These are phyloP conservation scores for Pristionchus japonicus DNA, from an alignment of 2,888 invertebrate genomes.

Conservation along the genomic window DNA sequence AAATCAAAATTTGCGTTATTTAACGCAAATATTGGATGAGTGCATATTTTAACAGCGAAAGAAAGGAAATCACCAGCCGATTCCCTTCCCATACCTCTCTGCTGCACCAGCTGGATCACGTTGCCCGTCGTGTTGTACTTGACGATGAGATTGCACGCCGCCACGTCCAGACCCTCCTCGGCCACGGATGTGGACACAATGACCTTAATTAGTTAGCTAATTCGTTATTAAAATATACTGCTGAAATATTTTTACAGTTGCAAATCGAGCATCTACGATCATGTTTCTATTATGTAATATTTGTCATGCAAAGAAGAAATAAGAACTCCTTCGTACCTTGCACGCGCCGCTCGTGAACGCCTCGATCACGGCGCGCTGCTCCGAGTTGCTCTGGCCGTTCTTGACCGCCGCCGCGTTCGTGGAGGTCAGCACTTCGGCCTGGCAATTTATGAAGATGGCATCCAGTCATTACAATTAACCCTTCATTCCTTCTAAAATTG, in stretches of 20 bases:
- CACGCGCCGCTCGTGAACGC: background rate
- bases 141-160: constrained; percentile 72
- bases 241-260: too few relatives aligned
- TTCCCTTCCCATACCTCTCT: constrained; percentile 42
- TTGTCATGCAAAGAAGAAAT: too few relatives aligned
- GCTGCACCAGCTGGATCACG: constrained; percentile 43
- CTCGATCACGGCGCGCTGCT: constrained; percentile 36
- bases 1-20: background rate
- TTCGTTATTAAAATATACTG: too few relatives aligned
- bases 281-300: too few relatives aligned
- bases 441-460: background rate
- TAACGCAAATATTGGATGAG: background rate
- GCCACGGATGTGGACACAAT: constrained; percentile 73
- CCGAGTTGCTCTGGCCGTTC: constrained; percentile 32
- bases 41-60: background rate
- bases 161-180: constrained; percentile 72
- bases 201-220: constrained; percentile 46
- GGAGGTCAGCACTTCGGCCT: constrained; percentile 41
- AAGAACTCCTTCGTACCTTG: background rate
- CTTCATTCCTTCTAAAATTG: too few relatives aligned
- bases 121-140: constrained; percentile 65
- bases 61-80: too few relatives aligned
- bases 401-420: constrained; percentile 12
- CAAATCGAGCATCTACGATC: too few relatives aligned
- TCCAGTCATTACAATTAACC: background rate